A percentile compares a stretch with the other conserved stretches of the same genome.
phyloP scores from a whole-genome alignment of 2,797 vertebrate genomes.

The Gastrophryne carolinensis region DNA sequence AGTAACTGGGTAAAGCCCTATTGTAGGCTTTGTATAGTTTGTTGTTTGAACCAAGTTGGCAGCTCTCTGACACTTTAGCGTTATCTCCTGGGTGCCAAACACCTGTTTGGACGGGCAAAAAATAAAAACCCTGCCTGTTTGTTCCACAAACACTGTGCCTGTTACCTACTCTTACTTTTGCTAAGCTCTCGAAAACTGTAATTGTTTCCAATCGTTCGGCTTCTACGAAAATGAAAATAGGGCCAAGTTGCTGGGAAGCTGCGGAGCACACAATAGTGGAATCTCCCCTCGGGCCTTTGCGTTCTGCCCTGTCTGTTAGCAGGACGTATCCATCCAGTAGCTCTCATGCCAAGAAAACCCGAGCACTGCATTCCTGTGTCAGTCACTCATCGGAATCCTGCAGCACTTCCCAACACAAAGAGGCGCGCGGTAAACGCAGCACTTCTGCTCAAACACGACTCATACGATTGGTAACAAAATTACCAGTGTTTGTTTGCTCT shows the following conservation, averaged over 20 bases:
- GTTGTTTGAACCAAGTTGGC: neutral
- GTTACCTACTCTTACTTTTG: constrained; percentile 5
- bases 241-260: constrained; percentile 22
- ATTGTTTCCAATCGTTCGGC: constrained; percentile 33
- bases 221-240: constrained; percentile 20
- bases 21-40: neutral
- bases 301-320: constrained; percentile 47
- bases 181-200: constrained; percentile 9
- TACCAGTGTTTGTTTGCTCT: constrained; percentile 28
- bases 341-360: constrained; percentile 44
- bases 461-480: constrained; percentile 15
- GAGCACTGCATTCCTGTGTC: constrained; percentile 46
- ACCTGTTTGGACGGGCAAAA: constrained; percentile 20
- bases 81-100: constrained; percentile 4
- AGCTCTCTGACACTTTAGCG: neutral
- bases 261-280: constrained; percentile 28
- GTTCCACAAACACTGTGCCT: constrained; percentile 11
- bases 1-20: neutral
- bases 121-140: neutral
- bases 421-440: constrained; percentile 10
- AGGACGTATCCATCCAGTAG: constrained; percentile 38
- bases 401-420: constrained; percentile 37
- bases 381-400: constrained; percentile 46
- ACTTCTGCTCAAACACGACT: constrained; percentile 19
- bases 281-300: constrained; percentile 35